Percentiles rank a stretch among this genome's conserved stretches.
These are phyloP conservation scores for Orchestes rusci DNA, from an alignment of 2,888 invertebrate species.

Conservation along the genomic window DNA sequence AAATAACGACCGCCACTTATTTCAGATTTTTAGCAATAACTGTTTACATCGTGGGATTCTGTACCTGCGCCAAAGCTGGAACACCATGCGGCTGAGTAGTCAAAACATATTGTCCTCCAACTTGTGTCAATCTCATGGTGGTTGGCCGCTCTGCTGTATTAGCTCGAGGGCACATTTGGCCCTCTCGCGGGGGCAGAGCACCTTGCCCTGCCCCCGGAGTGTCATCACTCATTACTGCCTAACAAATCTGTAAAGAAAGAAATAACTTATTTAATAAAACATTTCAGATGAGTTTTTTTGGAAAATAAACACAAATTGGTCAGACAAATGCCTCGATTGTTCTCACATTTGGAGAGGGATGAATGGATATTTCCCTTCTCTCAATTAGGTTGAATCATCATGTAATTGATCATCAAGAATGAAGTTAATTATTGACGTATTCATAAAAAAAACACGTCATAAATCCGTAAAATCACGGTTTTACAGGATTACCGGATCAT, in stretches of 20 bases:
- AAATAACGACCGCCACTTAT: no score
- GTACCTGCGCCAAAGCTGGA: slow-evolving; percentile 30
- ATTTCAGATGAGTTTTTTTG: neutral
- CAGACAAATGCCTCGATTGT: slow-evolving; percentile 23
- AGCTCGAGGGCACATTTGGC: slow-evolving; percentile 33
- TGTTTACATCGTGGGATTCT: no score
- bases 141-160: slow-evolving; percentile 35
- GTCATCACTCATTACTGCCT: slow-evolving; percentile 44
- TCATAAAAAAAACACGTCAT: no score
- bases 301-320: neutral
- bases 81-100: slow-evolving; percentile 41
- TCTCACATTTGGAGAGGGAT: slow-evolving; percentile 10
- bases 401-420: neutral
- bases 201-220: slow-evolving; percentile 45
- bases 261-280: neutral
- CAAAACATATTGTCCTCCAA: slow-evolving; percentile 42
- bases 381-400: slow-evolving; percentile 14
- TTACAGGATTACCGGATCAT: no score
- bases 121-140: slow-evolving; percentile 41
- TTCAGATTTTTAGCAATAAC: no score
- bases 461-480: no score
- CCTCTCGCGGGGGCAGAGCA: slow-evolving; percentile 45
- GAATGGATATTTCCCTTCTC: slow-evolving; percentile 13
- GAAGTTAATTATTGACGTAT: no score
- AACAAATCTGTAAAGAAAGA: slow-evolving; percentile 34